A percentile compares a stretch with the other conserved stretches of the same genome.
Conservation (phyloP, 2,113 vertebrate genomes). For the Aegotheles bennettii region DNA sequence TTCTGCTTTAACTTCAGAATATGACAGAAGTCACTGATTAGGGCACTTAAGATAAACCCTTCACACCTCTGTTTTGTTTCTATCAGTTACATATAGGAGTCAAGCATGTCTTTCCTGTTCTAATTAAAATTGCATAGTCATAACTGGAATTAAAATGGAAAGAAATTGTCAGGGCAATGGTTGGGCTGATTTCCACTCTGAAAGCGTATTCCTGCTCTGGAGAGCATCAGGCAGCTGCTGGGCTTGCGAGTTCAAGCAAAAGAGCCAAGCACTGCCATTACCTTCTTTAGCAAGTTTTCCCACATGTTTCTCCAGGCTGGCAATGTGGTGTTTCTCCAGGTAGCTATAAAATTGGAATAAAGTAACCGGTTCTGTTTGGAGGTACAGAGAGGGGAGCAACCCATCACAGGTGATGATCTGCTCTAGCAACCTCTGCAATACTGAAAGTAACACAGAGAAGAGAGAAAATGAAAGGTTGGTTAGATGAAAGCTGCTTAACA, state of each 20-base stretch:
- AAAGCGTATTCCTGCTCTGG: fast-evolving
- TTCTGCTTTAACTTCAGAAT: background rate
- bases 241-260: background rate
- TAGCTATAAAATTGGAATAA: conserved; percentile 88
- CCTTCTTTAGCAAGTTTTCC: conserved; percentile 88
- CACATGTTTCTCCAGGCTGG: conserved; percentile 86
- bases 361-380: conserved; percentile 62
- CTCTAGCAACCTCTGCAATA: conserved; percentile 79
- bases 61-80: background rate
- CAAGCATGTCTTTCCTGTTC: background rate
- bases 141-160: background rate
- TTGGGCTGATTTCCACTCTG: background rate
- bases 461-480: background rate
- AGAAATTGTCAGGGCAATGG: background rate
- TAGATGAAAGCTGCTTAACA: background rate
- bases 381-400: conserved; percentile 31
- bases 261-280: background rate
- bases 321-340: conserved; percentile 77
- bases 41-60: background rate
- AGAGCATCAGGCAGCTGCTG: background rate
- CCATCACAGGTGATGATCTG: conserved; percentile 78
- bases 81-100: background rate
- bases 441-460: conserved; percentile 27
- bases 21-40: background rate
- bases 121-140: background rate